Evolutionary conservation across 2,113 vertebrate genomes (phyloP).

Genomic region (Capra hircus): DNA sequence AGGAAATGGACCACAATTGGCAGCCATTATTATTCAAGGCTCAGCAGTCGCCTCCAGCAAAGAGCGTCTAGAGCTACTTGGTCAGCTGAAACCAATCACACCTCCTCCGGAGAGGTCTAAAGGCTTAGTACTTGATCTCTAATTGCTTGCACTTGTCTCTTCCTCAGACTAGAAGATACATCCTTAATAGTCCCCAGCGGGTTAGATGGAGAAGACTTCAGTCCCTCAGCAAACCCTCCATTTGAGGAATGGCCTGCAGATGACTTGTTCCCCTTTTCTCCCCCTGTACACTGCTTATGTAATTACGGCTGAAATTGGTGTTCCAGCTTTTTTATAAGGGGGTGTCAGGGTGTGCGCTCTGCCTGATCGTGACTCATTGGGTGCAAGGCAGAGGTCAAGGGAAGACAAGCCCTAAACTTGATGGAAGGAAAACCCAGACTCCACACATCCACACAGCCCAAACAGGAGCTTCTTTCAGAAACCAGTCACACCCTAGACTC

Average conservation of each 20-base stretch:
- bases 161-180: neutral
- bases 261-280: neutral
- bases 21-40: conserved; percentile 46
- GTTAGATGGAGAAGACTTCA: neutral
- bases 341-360: neutral
- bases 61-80: neutral
- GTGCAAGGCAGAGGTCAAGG: neutral
- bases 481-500: conserved; percentile 56
- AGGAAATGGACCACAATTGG: neutral
- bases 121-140: neutral
- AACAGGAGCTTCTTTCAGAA: neutral
- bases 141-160: conserved; percentile 16
- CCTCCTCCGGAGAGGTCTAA: neutral
- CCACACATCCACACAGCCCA: neutral
- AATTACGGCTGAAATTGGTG: neutral
- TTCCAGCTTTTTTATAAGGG: neutral
- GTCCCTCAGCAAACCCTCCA: neutral
- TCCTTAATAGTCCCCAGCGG: neutral
- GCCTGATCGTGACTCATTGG: neutral
- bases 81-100: neutral
- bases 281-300: neutral
- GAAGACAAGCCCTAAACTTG: neutral
- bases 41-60: neutral
- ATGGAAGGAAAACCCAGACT: neutral
- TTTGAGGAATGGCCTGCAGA: neutral